Base-by-base conservation (phyloP, 2,888 invertebrate species). In the Tetropium fuscum region DNA sequence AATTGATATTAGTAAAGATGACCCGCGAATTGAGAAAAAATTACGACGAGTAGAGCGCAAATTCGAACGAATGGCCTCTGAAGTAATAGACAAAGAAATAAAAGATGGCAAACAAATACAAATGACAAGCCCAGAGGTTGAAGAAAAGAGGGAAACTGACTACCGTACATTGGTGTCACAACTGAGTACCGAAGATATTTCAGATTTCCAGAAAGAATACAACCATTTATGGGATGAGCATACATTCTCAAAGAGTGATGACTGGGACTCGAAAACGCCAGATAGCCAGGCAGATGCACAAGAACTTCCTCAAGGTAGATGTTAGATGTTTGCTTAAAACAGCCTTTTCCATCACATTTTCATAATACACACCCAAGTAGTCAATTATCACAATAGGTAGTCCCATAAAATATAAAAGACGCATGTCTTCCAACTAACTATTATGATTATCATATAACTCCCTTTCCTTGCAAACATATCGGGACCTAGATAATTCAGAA, bases 1-100 rank as follows among this genome's bases (percentile, higher is more conserved):
- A 45, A 34, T 53, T 53, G 53, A 45, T 6, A 64, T 63, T 34
- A 41, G 13, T 8, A 62, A 38, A 53, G 53, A 58, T 41, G 72
- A 71, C 44, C 68, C 73, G 5, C 76, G 75, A 68, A 66, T 63
- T 7, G 81, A 82, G 63, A 77, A 76, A 57, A 83, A 83, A 75
- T 71, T 83, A 38, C 78, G 78, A 60, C 74, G 82, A 60, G 82
- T 84, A 45, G 84, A 84, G 68, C 77, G 83, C 54, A 81, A 83
- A 72, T 85, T 84, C 73, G 84, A 85, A 73, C 72, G 83, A 69
- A 83, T 84, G 82, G 83, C 84, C 34, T 84, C 84, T 8, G 80
- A 84, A 71, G 79, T 80, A 11, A 68, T 83, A 55, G 82, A 82
- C 44, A 75, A 75, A 57, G 81, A 80, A 41, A 64, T 59, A 22